phyloP scores from a whole-genome alignment of 2,888 invertebrate genomes.

The Drosophila rellima region DNA sequence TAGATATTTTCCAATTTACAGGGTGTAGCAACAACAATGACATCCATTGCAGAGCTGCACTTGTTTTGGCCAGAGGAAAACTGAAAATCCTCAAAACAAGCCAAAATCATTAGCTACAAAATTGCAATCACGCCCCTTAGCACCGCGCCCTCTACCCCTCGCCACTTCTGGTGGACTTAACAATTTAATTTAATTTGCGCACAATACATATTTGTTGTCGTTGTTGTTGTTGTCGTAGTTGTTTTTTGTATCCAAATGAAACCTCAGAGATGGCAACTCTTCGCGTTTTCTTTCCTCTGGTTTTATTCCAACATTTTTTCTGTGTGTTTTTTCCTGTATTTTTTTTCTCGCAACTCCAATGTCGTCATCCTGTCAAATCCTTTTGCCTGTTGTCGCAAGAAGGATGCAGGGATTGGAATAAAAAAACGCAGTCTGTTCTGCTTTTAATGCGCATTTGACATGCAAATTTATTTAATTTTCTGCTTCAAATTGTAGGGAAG shows the following conservation, averaged over 20 bases:
- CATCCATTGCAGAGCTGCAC: constrained; percentile 29
- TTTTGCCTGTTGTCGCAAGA: constrained; percentile 62
- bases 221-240: constrained; percentile 18
- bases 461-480: constrained; percentile 80
- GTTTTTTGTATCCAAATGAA: constrained; percentile 31
- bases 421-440: constrained; percentile 30
- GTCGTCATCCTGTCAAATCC: constrained; percentile 64
- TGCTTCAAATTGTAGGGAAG: constrained; percentile 64
- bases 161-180: constrained; percentile 47
- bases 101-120: constrained; percentile 78
- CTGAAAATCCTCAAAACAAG: constrained; percentile 71
- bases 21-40: constrained; percentile 7
- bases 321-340: constrained; percentile 10
- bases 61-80: constrained; percentile 38
- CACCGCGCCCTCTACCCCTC: background rate
- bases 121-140: constrained; percentile 45
- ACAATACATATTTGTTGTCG: constrained; percentile 29
- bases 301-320: constrained; percentile 19
- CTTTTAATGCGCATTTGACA: constrained; percentile 78
- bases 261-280: constrained; percentile 49
- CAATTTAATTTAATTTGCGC: constrained; percentile 75
- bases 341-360: constrained; percentile 5
- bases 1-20: background rate
- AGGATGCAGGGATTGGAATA: background rate
- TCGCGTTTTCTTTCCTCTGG: constrained; percentile 24